These are phyloP conservation scores for Neosilurus hyrtlii DNA, from an alignment of 2,797 vertebrate genomes.

Conservation along the genomic window DNA sequence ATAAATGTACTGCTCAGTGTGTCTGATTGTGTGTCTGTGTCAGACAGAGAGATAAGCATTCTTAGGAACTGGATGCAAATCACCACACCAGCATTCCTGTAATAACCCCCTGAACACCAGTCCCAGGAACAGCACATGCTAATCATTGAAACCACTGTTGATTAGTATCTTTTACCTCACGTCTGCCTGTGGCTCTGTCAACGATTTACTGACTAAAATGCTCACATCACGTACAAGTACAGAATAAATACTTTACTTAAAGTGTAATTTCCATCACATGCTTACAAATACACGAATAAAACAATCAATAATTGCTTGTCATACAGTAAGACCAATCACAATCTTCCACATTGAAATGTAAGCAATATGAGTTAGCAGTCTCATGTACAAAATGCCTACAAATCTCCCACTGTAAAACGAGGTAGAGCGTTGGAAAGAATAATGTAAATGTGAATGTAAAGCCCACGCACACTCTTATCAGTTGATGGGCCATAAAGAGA, in stretches of 20 bases:
- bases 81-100: not conserved
- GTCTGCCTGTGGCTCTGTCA: not conserved
- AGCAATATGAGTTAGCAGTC: not conserved
- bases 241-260: not conserved
- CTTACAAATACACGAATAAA: not conserved
- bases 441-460: not conserved
- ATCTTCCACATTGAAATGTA: not conserved
- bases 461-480: not conserved
- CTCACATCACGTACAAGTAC: not conserved
- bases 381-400: not conserved
- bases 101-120: not conserved
- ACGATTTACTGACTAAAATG: not conserved
- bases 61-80: not conserved
- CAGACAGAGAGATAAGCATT: too few relatives aligned
- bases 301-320: not conserved
- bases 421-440: not conserved
- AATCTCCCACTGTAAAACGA: not conserved
- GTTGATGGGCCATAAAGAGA: not conserved
- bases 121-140: not conserved
- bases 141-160: not conserved
- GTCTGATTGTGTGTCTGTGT: not conserved
- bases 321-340: conserved; percentile 14
- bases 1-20: not conserved
- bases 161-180: not conserved
- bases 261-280: not conserved